These are phyloP conservation scores for Cyprinus carpio DNA, from an alignment of 2,113 vertebrate species.

Conservation along the genomic window DNA sequence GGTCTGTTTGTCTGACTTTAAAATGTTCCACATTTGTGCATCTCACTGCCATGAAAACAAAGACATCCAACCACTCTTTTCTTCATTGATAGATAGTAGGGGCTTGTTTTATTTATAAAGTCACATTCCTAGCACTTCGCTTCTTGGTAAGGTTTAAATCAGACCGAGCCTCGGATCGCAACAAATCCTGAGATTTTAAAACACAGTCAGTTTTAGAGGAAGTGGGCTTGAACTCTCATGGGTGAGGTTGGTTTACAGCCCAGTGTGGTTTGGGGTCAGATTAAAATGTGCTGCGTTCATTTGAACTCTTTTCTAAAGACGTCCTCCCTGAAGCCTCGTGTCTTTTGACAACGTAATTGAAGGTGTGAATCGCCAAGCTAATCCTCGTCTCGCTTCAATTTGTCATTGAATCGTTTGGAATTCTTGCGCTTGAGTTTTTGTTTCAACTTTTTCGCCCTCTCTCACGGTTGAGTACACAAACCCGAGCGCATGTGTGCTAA, in stretches of 20 bases:
- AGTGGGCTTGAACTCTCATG: neutral
- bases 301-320: neutral
- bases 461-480: neutral
- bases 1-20: neutral
- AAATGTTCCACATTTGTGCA: neutral
- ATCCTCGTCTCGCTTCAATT: neutral
- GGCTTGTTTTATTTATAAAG: neutral
- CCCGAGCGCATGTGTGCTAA: neutral
- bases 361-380: neutral
- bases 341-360: neutral
- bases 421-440: neutral
- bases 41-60: slow-evolving; percentile 8
- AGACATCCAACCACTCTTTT: neutral
- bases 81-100: neutral
- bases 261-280: neutral
- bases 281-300: neutral
- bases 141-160: neutral
- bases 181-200: neutral
- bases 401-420: neutral
- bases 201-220: neutral
- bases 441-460: neutral
- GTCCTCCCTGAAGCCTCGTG: neutral
- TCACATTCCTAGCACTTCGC: neutral
- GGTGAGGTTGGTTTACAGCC: neutral
- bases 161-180: neutral